Evolutionary conservation across 2,888 invertebrate species (phyloP), one percentile per base, ranked within the genome.

Genomic region (Tuberolachnus salignus): DNA sequence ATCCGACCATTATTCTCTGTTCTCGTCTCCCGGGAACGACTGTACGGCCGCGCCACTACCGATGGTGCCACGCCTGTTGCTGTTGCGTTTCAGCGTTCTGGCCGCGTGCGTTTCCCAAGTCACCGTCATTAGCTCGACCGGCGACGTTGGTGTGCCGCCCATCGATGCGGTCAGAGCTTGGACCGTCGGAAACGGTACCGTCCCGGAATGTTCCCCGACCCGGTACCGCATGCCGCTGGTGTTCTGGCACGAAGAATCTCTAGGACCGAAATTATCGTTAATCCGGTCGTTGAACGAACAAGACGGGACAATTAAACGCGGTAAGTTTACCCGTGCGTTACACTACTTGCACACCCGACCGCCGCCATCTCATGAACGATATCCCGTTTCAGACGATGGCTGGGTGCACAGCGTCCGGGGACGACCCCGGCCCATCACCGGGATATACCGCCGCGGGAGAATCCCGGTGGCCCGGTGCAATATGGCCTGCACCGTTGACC

Each of bases 161-260:
- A 67, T 78, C 57, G 78, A 78, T 34, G 78, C 26, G 8, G 59
- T 78, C 16, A 69, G 78, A 23, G n/a, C 49, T 0, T 67, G 49
- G 9, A 67, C 75, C n/a, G 46, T 57, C 46, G 66, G 66, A 10
- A 69, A 69, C 23, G 10, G 14, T 9, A 51, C 49, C 6, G 6
- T 3, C 21, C 19, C 21, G 26, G 55, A 69, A 9, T 78, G 78
- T 67, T 34, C 59, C 21, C 67, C 46, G 19, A 16, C 21, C 21
- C 46, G 49, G 16, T 53, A 63, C n/a, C 59, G 42, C 21, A 59
- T 64, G 67, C 67, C 78, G 16, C 49, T 78, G 51, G 67, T 78
- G 66, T 78, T 78, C n/a, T 78, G 78, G 78, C 26, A 67, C 4
- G 14, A 49, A 9, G 34, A 49, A 13, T 51, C 21, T 14, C n/a